Evolutionary conservation across 2,797 vertebrate genomes (phyloP), one percentile per base, ranked within the genome.

Genomic region (Geotrypetes seraphini): DNA sequence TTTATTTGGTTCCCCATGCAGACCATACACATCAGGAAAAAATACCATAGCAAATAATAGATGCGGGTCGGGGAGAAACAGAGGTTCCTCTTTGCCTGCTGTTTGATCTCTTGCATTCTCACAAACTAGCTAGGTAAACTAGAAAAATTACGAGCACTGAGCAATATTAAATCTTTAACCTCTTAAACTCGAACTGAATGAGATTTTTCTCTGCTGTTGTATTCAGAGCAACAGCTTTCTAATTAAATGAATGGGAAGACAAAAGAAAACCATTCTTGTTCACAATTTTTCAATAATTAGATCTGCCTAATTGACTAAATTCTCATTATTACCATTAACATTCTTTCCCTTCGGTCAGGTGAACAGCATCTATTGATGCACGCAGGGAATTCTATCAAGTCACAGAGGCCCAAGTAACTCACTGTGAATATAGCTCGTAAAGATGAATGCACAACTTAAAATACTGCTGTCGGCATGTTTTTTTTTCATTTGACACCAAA

Each of bases 261-360:
- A n/a, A n/a, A 61, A 31, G 38, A 35, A 35, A 50, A 62, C 25
- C 0, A 0, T 21, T 64, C 43, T 56, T 57, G 58, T 60, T 60
- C 59, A 39, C 31, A 57, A 53, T 39, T 51, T 48, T 61, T 47
- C 53, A 64, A 57, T 63, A 47, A 65, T 66, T 69, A 70, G 63
- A 63, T 66, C 56, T 64, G 64, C 62, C 60, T 57, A 63, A 36
- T 62, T 47, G 32, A 31, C 43, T 49, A 32, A 34, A 47, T 60
- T 53, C 47, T 57, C 36, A 57, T 31, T 51, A 49, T 59, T 39
- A 19, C 23, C 22, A 7, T 15, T n/a, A 50, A 47, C 44, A 35
- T 26, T 36, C 53, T 35, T 39, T 49, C 45, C 44, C 25, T 41
- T 54, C 59, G 57, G 38, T 66, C 53, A 60, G 57, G 60, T 51